Conservation (phyloP, 1,140 invertebrate genomes). For the Ceratina australensis region DNA sequence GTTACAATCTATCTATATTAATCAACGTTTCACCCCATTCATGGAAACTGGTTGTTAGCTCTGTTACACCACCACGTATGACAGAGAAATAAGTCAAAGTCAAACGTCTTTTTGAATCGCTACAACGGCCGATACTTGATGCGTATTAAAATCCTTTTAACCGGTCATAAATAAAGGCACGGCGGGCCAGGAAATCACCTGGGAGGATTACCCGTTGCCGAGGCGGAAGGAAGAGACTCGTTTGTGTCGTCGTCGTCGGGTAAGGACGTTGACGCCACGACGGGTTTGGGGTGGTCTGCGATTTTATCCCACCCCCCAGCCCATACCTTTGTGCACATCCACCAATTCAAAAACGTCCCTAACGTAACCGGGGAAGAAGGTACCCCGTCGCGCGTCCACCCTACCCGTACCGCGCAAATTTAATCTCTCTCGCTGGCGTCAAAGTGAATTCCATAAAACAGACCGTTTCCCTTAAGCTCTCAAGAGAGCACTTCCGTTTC, state of each 20-base stretch:
- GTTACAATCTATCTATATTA: neutral
- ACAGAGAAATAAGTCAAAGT: conserved; percentile 46
- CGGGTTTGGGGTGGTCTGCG: conserved; percentile 16
- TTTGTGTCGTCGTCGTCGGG: conserved; percentile 46
- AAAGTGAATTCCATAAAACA: conserved; percentile 58
- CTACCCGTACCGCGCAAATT: conserved; percentile 35
- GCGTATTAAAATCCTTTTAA: conserved; percentile 69
- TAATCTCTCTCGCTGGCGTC: conserved; percentile 50
- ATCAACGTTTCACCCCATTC: neutral
- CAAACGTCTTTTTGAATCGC: conserved; percentile 59
- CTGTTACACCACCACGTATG: no score
- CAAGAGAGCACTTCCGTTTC: conserved; percentile 41
- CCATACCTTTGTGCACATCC: conserved; percentile 15
- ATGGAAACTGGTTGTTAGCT: conserved; percentile 6
- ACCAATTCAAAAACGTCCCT: conserved; percentile 39
- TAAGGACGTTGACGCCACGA: neutral
- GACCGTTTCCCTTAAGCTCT: conserved; percentile 29
- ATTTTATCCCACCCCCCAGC: conserved; percentile 26
- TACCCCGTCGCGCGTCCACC: neutral
- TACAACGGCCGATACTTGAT: conserved; percentile 35
- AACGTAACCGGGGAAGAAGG: conserved; percentile 3
- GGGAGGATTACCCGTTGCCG: conserved; percentile 36
- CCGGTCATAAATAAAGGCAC: conserved; percentile 65
- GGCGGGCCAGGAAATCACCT: conserved; percentile 55
- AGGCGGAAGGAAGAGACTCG: conserved; percentile 23